Conservation (phyloP, 2,113 vertebrate genomes). For the Panthera leo region DNA sequence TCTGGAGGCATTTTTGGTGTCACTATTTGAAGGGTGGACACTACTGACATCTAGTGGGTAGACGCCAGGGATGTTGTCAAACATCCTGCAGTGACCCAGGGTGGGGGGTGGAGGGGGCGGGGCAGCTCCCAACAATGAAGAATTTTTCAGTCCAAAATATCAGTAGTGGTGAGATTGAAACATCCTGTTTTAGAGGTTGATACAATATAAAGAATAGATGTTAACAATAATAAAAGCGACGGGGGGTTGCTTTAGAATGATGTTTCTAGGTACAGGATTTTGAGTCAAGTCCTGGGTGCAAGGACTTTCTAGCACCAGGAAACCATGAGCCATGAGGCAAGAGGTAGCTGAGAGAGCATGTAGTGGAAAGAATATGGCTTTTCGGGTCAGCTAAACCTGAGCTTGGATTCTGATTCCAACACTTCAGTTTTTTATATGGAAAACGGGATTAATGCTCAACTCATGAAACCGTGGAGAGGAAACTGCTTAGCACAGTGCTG, state of each 20-base stretch:
- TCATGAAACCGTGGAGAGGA: neutral
- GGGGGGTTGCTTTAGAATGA: neutral
- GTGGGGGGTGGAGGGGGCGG: too few relatives aligned
- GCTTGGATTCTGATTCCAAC: neutral
- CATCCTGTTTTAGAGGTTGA: neutral
- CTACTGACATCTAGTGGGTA: neutral
- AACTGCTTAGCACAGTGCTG: neutral
- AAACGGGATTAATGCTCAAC: neutral
- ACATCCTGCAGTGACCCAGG: too few relatives aligned
- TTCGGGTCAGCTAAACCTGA: neutral
- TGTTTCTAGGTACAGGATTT: neutral
- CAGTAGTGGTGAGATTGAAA: neutral
- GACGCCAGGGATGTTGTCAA: neutral
- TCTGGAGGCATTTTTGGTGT: neutral
- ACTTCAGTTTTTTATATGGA: neutral
- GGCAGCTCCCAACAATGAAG: neutral
- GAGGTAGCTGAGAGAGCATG: neutral
- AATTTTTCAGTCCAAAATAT: neutral
- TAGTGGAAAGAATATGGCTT: neutral
- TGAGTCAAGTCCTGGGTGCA: neutral
- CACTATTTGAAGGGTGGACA: neutral
- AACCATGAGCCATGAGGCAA: neutral
- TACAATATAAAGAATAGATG: neutral
- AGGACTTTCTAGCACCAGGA: neutral
- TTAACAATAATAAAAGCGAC: neutral